Percentiles rank a stretch among this genome's conserved stretches.
Conservation (phyloP, 2,113 vertebrate species). For the Cariama cristata region DNA sequence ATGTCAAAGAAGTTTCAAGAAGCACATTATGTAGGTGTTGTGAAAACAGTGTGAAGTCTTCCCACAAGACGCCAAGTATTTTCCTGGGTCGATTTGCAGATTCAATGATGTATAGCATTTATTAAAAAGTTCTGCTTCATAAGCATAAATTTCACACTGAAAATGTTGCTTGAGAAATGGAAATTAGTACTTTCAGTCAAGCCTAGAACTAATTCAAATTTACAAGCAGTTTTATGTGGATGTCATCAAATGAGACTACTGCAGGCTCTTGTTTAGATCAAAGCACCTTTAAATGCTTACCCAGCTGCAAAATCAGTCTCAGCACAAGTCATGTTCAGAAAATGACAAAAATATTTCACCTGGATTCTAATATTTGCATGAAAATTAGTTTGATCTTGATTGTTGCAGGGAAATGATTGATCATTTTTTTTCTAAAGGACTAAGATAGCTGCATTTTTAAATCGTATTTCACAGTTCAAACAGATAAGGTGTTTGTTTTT, state of each 20-base stretch:
- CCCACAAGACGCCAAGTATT: background rate
- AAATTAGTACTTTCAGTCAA: slow-evolving; percentile 50
- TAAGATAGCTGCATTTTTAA: background rate
- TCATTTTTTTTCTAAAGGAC: background rate
- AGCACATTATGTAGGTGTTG: background rate
- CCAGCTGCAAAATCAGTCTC: background rate
- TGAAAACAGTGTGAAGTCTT: slow-evolving; percentile 16
- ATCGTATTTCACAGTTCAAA: background rate
- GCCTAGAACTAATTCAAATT: slow-evolving; percentile 39
- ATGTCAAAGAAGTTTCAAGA: background rate
- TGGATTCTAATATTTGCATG: background rate
- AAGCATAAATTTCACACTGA: slow-evolving; percentile 16
- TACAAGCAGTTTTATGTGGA: slow-evolving; percentile 31
- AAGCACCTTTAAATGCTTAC: background rate
- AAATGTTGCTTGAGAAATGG: background rate
- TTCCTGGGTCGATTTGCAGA: slow-evolving; percentile 8
- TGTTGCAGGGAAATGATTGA: background rate
- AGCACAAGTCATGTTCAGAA: background rate
- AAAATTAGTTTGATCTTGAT: background rate
- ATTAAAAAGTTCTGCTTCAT: background rate
- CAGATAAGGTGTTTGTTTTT: background rate
- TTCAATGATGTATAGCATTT: background rate
- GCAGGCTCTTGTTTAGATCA: background rate
- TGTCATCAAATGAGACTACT: slow-evolving; percentile 15
- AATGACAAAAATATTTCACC: background rate